Evolutionary conservation across 2,797 vertebrate species (phyloP).

Genomic region (Luscinia megarhynchos): DNA sequence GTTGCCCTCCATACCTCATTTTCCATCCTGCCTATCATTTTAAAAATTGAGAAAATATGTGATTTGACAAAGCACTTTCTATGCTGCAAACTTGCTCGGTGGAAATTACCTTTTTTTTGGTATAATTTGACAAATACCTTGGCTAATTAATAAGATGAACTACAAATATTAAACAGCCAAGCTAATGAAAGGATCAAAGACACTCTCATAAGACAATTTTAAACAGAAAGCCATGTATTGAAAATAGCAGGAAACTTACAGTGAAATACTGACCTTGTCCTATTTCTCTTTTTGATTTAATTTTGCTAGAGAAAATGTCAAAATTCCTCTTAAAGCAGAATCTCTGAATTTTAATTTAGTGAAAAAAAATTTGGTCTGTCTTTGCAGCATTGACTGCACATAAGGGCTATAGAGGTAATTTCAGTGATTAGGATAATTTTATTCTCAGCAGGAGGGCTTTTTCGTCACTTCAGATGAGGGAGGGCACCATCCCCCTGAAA

Average conservation of each 20-base stretch:
- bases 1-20: neutral
- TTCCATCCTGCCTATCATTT: neutral
- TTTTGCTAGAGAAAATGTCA: slow-evolving; percentile 1
- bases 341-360: slow-evolving; percentile 15
- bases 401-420: slow-evolving; percentile 21
- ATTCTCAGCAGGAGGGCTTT: slow-evolving; percentile 29
- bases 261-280: neutral
- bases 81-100: neutral
- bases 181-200: neutral
- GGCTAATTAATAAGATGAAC: neutral
- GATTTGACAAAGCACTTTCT: neutral
- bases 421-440: slow-evolving; percentile 56
- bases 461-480: neutral
- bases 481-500: slow-evolving; percentile 8
- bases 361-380: neutral
- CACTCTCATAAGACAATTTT: neutral
- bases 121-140: neutral
- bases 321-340: slow-evolving; percentile 8
- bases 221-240: neutral
- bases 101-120: neutral
- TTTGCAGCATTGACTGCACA: neutral
- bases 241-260: neutral
- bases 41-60: neutral
- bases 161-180: neutral
- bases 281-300: slow-evolving; percentile 7